These are phyloP conservation scores for Pyrgilauda ruficollis DNA, from an alignment of 2,113 vertebrate genomes.

Conservation along the genomic window DNA sequence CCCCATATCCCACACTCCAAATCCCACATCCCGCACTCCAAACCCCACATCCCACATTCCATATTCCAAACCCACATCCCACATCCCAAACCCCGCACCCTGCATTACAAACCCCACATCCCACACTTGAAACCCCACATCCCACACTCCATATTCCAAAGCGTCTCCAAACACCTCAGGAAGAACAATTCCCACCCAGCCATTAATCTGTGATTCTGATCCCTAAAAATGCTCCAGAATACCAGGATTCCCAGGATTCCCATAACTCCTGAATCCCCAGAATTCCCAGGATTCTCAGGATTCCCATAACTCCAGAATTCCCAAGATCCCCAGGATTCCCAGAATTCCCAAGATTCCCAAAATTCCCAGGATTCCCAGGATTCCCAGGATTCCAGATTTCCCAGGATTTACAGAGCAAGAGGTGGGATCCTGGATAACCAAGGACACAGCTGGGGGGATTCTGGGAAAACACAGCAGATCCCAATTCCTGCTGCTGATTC, in stretches of 20 bases:
- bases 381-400: not conserved
- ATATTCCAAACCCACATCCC: not conserved
- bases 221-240: not conserved
- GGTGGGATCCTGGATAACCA: fast-evolving
- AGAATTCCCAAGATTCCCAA: not conserved
- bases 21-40: not conserved
- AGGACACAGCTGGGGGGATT: no score
- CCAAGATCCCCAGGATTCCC: not conserved
- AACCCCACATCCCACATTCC: fast-evolving
- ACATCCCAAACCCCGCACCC: not conserved
- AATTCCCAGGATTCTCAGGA: not conserved
- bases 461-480: not conserved
- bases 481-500: not conserved
- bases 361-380: not conserved
- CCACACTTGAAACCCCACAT: not conserved
- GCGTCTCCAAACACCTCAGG: fast-evolving
- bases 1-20: not conserved
- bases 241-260: no score
- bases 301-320: no score
- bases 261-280: no score
- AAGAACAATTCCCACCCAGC: not conserved
- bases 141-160: not conserved
- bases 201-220: no score
- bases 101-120: no score
- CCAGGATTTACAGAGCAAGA: not conserved